Base-by-base conservation (phyloP, 2,797 vertebrate species). In the Alca torda region DNA sequence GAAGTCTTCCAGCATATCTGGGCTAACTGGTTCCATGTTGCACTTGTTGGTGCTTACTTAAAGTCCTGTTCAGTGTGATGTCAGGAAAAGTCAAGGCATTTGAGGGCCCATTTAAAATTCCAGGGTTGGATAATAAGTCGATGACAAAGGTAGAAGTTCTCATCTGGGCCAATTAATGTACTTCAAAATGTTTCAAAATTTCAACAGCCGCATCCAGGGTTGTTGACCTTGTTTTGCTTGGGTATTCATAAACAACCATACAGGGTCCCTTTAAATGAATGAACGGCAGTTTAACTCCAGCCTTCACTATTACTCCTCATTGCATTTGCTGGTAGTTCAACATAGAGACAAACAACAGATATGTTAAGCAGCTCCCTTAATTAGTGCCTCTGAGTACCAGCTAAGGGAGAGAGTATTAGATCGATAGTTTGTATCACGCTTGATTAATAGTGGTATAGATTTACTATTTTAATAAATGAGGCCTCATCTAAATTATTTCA, bases 391-490 rank as follows among this genome's bases (percentile, higher is more conserved):
- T 87, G 86, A 90, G 79, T 89, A 89, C n/a, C 24, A 60, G 61
- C 63, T 94, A 67, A 92, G 35, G 45, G 56, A 89, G 43, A 1
- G 7, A 75, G 56, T 91, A 90, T 80, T 86, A 84, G 86, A 80
- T 79, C 15, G 4, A 92, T 91, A 70, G n/a, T 86, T 92, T 94
- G 37, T 61, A 87, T 90, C 78, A 72, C 0, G 5, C 54, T 95
- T 93, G 72, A 91, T 83, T 94, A 93, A 93, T 87, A 77, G 56
- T 57, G 35, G 15, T 89, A 87, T 88, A 92, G 81, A 95, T 82
- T 95, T 94, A 77, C 70, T 83, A 57, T 95, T 96, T 94, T 94
- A 95, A 93, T 96, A 92, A 91, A 89, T 74, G 48, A 84, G 33
- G 16, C 33, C 86, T 87, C 78, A 74, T 90, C 70, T 84, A 68